Base-by-base conservation (phyloP, 2,888 invertebrate species). In the Drosophila prolongata region DNA sequence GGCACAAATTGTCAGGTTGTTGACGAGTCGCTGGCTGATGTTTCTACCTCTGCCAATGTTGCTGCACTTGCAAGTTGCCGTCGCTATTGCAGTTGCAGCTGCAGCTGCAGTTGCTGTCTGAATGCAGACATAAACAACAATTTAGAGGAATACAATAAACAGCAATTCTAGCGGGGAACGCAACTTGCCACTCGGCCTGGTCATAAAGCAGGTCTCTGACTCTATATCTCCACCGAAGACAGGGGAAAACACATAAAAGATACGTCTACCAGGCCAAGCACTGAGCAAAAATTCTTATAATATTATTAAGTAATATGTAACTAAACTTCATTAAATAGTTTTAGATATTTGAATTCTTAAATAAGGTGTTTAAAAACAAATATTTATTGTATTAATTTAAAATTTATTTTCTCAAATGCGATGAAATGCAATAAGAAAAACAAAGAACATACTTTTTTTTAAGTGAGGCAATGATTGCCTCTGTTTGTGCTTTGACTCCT, bases 1-100 rank as follows among this genome's bases (percentile, higher is more conserved):
- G 37, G 46, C 40, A 68, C 79, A 88, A 86, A 88, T 87, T 84
- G 87, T 80, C 82, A 82, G 87, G 69, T 81, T 86, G 70, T 84
- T 88, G 84, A 79, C 84, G 73, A 73, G 53, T 43, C 61, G 43
- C 54, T 69, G 37, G 37, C 61, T 50, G 47, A 47, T 59, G 60
- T 43, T 64, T 60, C 60, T 42, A 43, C 47, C 42, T 54, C 42
- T 54, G 47, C 64, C 47, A 59, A 59, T 61, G 49, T 47, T 30
- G 30, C 46, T 53, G 65, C 43, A 52, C 27, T 49, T 59, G 49
- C 60, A 27, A 35, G 49, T 38, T 58, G 47, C 38, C n/a, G 8
- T 8, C 5, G 30, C 43, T 11, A 16, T 19, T 8, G 47, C 47
- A 27, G 43, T 9, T 54, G 66, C 44, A 53, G 30, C 27, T 59